A percentile compares a stretch with the other conserved stretches of the same genome.
Evolutionary conservation across 1,140 invertebrate species (phyloP).

Genomic region (Camponotus floridanus): DNA sequence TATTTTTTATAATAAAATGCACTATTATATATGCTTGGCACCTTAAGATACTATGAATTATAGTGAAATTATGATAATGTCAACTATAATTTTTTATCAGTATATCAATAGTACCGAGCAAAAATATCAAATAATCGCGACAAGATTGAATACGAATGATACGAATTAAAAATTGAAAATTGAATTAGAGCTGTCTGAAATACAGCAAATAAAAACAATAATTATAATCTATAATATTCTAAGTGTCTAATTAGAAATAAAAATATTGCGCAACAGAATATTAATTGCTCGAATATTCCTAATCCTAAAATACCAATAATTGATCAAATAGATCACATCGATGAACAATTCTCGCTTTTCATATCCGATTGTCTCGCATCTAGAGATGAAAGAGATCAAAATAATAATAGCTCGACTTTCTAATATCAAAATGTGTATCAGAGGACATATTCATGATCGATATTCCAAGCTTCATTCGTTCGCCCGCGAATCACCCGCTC

Average conservation of each 20-base stretch:
- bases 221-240: background rate
- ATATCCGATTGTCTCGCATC: background rate
- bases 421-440: slow-evolving; percentile 26
- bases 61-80: no score
- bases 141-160: background rate
- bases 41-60: no score
- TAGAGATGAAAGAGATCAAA: slow-evolving; percentile 26
- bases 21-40: no score
- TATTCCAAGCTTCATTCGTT: background rate
- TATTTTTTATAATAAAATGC: no score
- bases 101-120: background rate
- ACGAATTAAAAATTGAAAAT: background rate
- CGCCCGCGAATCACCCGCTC: slow-evolving; percentile 34
- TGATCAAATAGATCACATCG: background rate
- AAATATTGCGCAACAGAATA: background rate
- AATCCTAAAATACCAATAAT: background rate
- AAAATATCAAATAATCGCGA: background rate
- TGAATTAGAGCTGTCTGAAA: background rate
- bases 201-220: background rate
- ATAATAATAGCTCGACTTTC: slow-evolving; percentile 25
- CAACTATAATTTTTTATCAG: no score
- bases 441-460: slow-evolving; percentile 29
- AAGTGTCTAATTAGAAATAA: background rate
- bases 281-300: background rate
- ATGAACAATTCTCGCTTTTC: background rate